These are phyloP conservation scores for Lithobates pipiens DNA, from an alignment of 2,797 vertebrate species.

Conservation along the genomic window DNA sequence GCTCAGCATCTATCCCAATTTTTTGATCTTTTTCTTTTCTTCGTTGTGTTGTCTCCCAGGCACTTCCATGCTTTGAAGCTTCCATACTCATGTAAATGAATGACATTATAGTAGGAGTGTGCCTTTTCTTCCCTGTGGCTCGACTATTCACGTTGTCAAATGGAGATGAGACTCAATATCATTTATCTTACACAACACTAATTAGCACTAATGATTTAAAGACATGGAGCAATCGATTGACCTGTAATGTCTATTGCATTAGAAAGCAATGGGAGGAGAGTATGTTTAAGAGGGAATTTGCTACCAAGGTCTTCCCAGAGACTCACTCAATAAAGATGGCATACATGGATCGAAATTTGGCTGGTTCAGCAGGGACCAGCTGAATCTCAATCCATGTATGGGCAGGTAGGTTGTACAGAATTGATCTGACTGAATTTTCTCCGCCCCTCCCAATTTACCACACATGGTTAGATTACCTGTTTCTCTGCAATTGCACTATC, in stretches of 20 bases:
- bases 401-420: too few relatives aligned
- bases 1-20: background rate
- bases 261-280: background rate
- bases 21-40: background rate
- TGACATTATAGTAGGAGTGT: constrained; percentile 74
- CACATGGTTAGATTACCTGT: too few relatives aligned
- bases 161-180: constrained; percentile 75
- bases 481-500: too few relatives aligned
- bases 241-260: constrained; percentile 64
- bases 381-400: too few relatives aligned
- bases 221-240: constrained; percentile 69
- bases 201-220: constrained; percentile 76
- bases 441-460: too few relatives aligned
- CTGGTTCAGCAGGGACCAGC: too few relatives aligned
- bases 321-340: too few relatives aligned
- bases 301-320: too few relatives aligned
- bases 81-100: constrained; percentile 74
- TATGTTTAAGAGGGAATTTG: constrained; percentile 33
- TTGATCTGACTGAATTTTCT: too few relatives aligned
- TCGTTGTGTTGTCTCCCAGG: background rate
- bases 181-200: constrained; percentile 75
- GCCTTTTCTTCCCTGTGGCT: constrained; percentile 67
- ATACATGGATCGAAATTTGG: too few relatives aligned
- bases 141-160: constrained; percentile 76
- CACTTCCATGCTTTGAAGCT: constrained; percentile 36